phyloP scores from a whole-genome alignment of 2,113 vertebrate species.

The Sylvilagus bachmani region DNA sequence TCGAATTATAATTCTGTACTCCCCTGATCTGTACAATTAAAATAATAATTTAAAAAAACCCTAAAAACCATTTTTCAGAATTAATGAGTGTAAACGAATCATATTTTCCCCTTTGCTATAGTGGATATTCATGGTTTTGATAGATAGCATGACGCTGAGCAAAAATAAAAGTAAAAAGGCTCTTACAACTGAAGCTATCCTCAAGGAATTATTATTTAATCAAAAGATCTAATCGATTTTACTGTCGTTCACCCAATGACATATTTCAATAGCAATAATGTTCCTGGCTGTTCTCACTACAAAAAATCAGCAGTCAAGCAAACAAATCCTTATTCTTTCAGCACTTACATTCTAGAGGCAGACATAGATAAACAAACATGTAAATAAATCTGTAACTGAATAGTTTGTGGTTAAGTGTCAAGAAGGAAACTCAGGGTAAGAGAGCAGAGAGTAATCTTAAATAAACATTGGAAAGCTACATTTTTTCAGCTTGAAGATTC shows the following conservation, averaged over 20 bases:
- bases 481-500: not conserved
- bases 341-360: not conserved
- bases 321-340: not conserved
- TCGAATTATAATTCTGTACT: too few relatives aligned
- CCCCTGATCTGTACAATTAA: too few relatives aligned
- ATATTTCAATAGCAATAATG: not conserved
- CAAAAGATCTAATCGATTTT: slow-evolving; percentile 15
- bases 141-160: too few relatives aligned
- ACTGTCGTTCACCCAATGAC: not conserved
- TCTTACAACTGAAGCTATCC: not conserved
- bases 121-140: too few relatives aligned
- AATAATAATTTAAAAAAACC: too few relatives aligned
- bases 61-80: too few relatives aligned
- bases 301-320: not conserved
- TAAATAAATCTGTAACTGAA: not conserved
- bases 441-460: slow-evolving; percentile 3
- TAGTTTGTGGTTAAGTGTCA: not conserved
- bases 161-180: not conserved
- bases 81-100: too few relatives aligned
- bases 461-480: not conserved
- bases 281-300: slow-evolving; percentile 44
- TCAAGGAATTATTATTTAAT: slow-evolving; percentile 47
- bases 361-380: not conserved
- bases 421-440: slow-evolving; percentile 33
- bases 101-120: too few relatives aligned